Evolutionary conservation across 2,797 vertebrate genomes (phyloP).

Genomic region (Acanthurus leucopareius): DNA sequence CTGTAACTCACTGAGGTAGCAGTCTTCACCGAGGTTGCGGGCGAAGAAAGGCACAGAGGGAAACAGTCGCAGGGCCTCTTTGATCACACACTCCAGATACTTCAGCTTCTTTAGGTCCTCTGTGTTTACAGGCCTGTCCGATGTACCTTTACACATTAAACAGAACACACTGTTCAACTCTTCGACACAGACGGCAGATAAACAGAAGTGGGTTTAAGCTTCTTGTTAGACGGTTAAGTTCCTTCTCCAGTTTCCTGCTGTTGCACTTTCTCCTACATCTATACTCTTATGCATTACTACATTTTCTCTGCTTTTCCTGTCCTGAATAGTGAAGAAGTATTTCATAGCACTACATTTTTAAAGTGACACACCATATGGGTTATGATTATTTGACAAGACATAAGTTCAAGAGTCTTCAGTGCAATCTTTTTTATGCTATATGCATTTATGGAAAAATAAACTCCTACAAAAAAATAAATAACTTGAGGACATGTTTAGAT

Average conservation of each 20-base stretch:
- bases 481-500: slow-evolving; percentile 16
- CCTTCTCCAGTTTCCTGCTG: neutral
- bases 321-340: too few relatives aligned
- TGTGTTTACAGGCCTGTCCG: slow-evolving; percentile 81
- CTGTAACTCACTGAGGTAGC: slow-evolving; percentile 87
- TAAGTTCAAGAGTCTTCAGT: neutral
- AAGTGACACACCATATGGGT: neutral
- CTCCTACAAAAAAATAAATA: neutral
- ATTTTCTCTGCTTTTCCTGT: too few relatives aligned
- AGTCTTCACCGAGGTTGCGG: slow-evolving; percentile 88
- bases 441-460: rapidly evolving
- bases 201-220: neutral
- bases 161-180: neutral
- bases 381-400: neutral
- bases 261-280: neutral
- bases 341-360: too few relatives aligned
- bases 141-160: slow-evolving; percentile 82
- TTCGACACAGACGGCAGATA: neutral
- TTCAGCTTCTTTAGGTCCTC: slow-evolving; percentile 93
- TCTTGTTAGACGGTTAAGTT: too few relatives aligned
- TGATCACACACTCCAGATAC: slow-evolving; percentile 94
- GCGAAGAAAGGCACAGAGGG: slow-evolving; percentile 94
- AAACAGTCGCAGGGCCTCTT: slow-evolving; percentile 92
- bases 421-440: neutral
- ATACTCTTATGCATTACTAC: too few relatives aligned